These are phyloP conservation scores for Luffia ferchaultella DNA, from an alignment of 2,888 invertebrate species.

Conservation along the genomic window DNA sequence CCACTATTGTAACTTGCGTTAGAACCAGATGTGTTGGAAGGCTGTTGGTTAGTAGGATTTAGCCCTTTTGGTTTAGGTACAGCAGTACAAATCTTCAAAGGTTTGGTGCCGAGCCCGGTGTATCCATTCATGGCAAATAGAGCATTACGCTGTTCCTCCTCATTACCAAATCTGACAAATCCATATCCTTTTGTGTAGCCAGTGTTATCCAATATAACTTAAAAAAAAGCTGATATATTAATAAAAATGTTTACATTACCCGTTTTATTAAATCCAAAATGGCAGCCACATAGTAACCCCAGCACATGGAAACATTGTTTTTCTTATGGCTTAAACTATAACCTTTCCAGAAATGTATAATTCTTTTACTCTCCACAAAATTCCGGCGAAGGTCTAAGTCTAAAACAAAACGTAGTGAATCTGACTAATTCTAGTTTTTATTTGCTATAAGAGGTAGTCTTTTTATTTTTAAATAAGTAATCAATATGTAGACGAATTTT, in stretches of 20 bases:
- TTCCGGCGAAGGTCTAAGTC: no score
- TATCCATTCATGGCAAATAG: slow-evolving; percentile 94
- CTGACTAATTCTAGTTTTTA: no score
- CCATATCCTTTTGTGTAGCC: slow-evolving; percentile 96
- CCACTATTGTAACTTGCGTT: slow-evolving; percentile 39
- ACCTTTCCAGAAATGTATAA: no score
- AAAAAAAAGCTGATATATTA: slow-evolving; percentile 22
- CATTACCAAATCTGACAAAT: slow-evolving; percentile 93
- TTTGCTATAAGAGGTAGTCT: no score
- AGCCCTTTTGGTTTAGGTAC: slow-evolving; percentile 82
- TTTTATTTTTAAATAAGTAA: no score
- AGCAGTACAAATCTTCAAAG: slow-evolving; percentile 91
- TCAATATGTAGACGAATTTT: no score
- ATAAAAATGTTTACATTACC: background rate
- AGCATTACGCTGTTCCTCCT: slow-evolving; percentile 93
- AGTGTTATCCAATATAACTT: slow-evolving; percentile 87
- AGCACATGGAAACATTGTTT: no score
- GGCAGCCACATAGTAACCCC: no score
- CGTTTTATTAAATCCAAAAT: background rate
- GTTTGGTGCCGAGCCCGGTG: slow-evolving; percentile 85
- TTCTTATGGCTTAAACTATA: no score
- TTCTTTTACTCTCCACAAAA: no score
- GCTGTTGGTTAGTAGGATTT: slow-evolving; percentile 29
- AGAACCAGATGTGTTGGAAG: slow-evolving; percentile 22
- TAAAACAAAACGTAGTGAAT: no score